Evolutionary conservation across 2,888 invertebrate species (phyloP), one percentile per base, ranked within the genome.

Genomic region (Dermolepida albohirtum): DNA sequence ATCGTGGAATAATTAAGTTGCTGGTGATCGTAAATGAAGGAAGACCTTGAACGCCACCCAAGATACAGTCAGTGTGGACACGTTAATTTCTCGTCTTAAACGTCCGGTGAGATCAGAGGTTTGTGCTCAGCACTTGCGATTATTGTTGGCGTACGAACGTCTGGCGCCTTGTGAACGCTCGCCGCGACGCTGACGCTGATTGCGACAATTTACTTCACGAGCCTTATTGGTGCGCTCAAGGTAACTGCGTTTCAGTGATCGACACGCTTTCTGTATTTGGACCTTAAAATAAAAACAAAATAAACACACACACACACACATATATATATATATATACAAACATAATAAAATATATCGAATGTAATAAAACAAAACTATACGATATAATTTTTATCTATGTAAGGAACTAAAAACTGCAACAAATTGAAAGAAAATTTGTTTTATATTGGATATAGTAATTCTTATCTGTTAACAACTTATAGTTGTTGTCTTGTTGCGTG

Each of bases 171-270:
- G 83, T 59, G 83, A 83, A 70, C 82, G 82, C 75, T 85, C 84
- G 68, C 83, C 83, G 71, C 85, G 82, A 71, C 84, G 82, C 72
- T 82, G 82, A 71, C 82, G 82, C 73, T 80, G 82, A 76, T 85
- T 84, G 71, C 83, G 80, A 73, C 81, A 78, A 76, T 84, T 83
- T 75, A 83, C 83, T 81, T 86, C 85, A 81, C 85, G 85, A 82
- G 84, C 85, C 83, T 85, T 85, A 79, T 86, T 85, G 75, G 78
- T 82, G 75, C 85, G 84, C 73, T 83, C 82, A 74, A 86, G 77
- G 75, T 79, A 80, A 68, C 80, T 79, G 62, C 83, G 82, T 70
- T 82, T 82, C 73, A 84, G 75, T 59, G 78, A 74, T 71, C 82
- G 81, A 71, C 79, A 80, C 52, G 82, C 79, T 74, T 81, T 81